A percentile compares a stretch with the other conserved stretches of the same genome.
Conservation (phyloP, 1,140 invertebrate species). For the Steinernema feltiae region DNA sequence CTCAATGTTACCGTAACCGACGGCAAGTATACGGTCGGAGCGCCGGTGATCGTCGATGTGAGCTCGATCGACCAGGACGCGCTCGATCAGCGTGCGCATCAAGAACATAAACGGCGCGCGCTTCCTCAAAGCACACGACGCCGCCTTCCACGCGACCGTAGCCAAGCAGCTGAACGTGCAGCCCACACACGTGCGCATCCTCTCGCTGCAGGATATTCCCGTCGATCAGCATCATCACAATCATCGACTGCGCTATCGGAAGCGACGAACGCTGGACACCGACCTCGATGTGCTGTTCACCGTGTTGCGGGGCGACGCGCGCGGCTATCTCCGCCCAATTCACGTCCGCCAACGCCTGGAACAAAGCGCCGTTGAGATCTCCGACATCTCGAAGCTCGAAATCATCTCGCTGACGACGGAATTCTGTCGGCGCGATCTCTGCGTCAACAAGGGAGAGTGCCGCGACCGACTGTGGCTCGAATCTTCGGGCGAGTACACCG, state of each 20-base stretch:
- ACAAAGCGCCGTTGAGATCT: conserved; percentile 7
- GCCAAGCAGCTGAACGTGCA: conserved; percentile 56
- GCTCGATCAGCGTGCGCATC: conserved; percentile 73
- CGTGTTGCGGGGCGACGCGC: background rate
- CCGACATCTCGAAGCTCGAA: background rate
- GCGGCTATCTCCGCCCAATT: background rate
- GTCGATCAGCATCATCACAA: background rate
- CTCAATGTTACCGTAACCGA: conserved; percentile 72
- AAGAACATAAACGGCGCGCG: conserved; percentile 72
- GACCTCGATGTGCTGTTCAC: background rate
- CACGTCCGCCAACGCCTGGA: background rate
- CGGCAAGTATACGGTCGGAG: conserved; percentile 69
- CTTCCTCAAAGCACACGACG: conserved; percentile 76
- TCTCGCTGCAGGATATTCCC: conserved; percentile 16
- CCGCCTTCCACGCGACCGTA: conserved; percentile 75
- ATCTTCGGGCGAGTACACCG: too few species aligned
- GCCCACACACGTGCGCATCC: conserved; percentile 45
- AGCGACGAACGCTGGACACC: background rate
- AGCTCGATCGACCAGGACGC: conserved; percentile 74
- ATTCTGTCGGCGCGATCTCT: too few species aligned
- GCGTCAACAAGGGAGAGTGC: too few species aligned
- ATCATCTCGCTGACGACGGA: too few species aligned
- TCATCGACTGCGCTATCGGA: conserved; percentile 13
- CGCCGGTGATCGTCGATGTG: conserved; percentile 54
- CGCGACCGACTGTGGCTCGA: too few species aligned